phyloP scores from a whole-genome alignment of 2,113 vertebrate genomes.

The Eupsittula cactorum region DNA sequence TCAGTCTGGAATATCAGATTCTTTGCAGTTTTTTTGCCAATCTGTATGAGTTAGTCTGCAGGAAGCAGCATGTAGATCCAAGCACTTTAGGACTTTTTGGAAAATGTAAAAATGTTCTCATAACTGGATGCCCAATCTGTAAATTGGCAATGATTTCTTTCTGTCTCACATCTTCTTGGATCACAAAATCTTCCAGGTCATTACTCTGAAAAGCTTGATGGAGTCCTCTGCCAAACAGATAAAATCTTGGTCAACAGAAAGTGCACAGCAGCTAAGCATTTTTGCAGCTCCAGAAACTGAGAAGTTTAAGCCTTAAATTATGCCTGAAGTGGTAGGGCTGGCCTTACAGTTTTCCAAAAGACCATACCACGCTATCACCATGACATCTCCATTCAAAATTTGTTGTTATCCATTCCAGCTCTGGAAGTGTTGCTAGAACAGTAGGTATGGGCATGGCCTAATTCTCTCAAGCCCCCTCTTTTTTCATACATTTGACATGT shows the following conservation, averaged over 20 bases:
- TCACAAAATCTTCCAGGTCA: constrained; percentile 1
- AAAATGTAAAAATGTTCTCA: constrained; percentile 31
- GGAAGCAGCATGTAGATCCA: constrained; percentile 24
- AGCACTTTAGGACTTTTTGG: constrained; percentile 13
- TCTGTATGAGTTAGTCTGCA: constrained; percentile 10
- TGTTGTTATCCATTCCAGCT: neutral
- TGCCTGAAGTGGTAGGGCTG: neutral
- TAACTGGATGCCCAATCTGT: neutral
- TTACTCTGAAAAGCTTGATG: neutral
- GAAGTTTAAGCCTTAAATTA: neutral
- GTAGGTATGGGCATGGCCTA: neutral
- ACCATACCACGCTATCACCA: neutral
- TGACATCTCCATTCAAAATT: neutral
- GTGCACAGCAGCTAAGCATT: neutral
- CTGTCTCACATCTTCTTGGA: constrained; percentile 30
- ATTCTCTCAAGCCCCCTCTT: neutral
- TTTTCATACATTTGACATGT: neutral
- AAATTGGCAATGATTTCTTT: constrained; percentile 20
- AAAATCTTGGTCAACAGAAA: constrained; percentile 28
- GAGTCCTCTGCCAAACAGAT: neutral
- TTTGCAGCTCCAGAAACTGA: neutral
- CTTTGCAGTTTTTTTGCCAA: constrained; percentile 17
- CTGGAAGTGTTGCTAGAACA: neutral
- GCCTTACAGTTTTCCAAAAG: neutral
- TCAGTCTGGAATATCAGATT: constrained; percentile 15